Base-by-base conservation (phyloP, 1,140 invertebrate genomes). In the Ceratosolen fusciceps region DNA sequence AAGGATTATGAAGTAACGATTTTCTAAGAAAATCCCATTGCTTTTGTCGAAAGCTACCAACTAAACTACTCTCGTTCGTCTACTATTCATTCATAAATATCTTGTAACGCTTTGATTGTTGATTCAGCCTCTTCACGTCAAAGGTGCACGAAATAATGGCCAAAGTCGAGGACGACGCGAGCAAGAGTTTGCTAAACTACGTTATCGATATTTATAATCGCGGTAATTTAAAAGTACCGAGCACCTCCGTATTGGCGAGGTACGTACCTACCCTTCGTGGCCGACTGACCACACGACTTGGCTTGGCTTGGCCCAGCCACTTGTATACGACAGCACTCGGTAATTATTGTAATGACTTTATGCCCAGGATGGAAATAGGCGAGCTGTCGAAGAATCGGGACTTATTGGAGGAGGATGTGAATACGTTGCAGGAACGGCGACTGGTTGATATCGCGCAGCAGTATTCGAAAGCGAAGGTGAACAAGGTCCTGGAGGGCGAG, bases 391-490 rank as follows among this genome's bases (percentile, higher is more conserved):
- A 67, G 68, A 84, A 81, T 74, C 82, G 85, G 52, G 86, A 90
- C 74, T 85, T 83, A 58, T 79, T 88, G 29, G 86, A 88, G 78
- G 86, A 89, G 81, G 87, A 85, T 77, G 76, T 87, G 7, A 67
- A 81, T 58, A 29, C 87, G 14, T 82, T 89, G 34, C 81, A 81
- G 43, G 83, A 87, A 12, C 73, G 79, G 37, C 83, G 87, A 65
- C 80, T 90, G 24, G 29, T 77, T 31, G 84, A 87, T 72, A 21
- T 68, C 0, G 76, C 84, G n/a, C 74, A 84, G 16, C 83, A 83
- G 19, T 90, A 84, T 71, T 80, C 82, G 34, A 84, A 87, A 71
- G 58, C 81, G 8, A 82, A 85, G 52, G 80, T 85, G 9, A 85
- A 83, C 34, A 84, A 87, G 76, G 80, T 88, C 70, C 58, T 88